Base-by-base conservation (phyloP, 1,140 invertebrate species). In the Dermatophagoides farinae region DNA sequence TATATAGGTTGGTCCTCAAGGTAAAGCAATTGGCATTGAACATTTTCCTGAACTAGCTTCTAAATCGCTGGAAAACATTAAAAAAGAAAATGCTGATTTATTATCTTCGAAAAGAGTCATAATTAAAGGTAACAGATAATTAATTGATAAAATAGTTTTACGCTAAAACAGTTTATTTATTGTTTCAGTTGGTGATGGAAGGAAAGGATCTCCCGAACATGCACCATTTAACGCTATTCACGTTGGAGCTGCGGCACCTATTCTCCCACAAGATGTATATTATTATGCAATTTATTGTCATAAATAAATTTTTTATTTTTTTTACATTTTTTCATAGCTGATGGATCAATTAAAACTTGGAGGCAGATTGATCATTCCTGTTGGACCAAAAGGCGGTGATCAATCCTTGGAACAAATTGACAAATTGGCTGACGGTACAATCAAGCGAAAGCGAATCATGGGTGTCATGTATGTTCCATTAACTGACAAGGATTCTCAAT, bases 401-500 rank as follows among this genome's bases (percentile, higher is more conserved):
- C 89, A 95, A 72, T 79, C 83, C 68, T 75, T 93, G 64, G 80
- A 84, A 69, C 77, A 83, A 77, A 82, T 97, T 62, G 93, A 97
- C 69, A 97, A 96, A 75, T 74, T 79, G 40, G 63, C 69, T 5
- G 82, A 92, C 72, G 91, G 91, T 12, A 76, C 79, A 47, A 77
- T 95, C 14, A 76, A 75, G n/a, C 76, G 81, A 53, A 84, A 81
- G 66, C 78, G 79, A 18, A 73, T 97, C 0, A 95, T 97, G 86
- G 87, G 88, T 39, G 95, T 98, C 0, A 84, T 93, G 54, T 98
- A 93, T 74, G 93, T 98, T 25, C 93, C 93, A 1, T 75, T 98
- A 16, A 97, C 93, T 6, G 90, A 93, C 71, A 85, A 82, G 72
- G 77, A 81, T 20, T 72, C 77, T 61, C 86, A 89, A 67, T 78